phyloP scores from a whole-genome alignment of 2,888 invertebrate genomes.

The Callimorpha dominula region DNA sequence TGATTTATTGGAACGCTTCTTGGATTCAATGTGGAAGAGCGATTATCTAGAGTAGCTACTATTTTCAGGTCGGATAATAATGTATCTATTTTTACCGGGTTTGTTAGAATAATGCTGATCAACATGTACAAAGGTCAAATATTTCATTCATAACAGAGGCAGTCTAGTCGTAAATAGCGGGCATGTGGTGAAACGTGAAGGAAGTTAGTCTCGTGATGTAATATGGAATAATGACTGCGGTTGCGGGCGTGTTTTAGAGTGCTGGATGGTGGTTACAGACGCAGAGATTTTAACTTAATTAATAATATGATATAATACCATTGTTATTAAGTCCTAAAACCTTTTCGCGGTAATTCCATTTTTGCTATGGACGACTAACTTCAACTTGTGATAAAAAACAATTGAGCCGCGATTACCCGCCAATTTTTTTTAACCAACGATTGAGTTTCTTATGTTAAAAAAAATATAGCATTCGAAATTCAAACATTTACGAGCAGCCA shows the following conservation, averaged over 20 bases:
- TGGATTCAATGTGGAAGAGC: conserved; percentile 72
- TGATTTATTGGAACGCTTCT: conserved; percentile 78
- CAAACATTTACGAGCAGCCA: too few relatives aligned
- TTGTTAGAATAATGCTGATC: conserved; percentile 51
- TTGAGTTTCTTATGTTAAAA: too few relatives aligned
- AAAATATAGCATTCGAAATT: too few relatives aligned
- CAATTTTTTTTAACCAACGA: too few relatives aligned
- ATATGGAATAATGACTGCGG: not conserved
- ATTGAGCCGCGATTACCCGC: too few relatives aligned
- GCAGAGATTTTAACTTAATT: not conserved
- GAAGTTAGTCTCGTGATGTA: conserved; percentile 13
- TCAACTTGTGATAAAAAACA: too few relatives aligned
- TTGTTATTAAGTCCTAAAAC: too few relatives aligned
- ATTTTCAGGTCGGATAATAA: conserved; percentile 72
- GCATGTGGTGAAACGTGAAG: conserved; percentile 12
- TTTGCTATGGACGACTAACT: too few relatives aligned
- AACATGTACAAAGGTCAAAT: conserved; percentile 50
- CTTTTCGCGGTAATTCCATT: too few relatives aligned
- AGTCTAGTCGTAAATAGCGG: conserved; percentile 27
- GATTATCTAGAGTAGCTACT: conserved; percentile 74
- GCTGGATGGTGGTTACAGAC: not conserved
- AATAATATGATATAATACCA: not conserved
- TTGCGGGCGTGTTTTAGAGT: too few relatives aligned
- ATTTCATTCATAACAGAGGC: conserved; percentile 49
- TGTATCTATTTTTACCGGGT: conserved; percentile 65